Base-by-base conservation (phyloP, 53 echinoderm and acorn worm species). In the Henricia sp. region DNA sequence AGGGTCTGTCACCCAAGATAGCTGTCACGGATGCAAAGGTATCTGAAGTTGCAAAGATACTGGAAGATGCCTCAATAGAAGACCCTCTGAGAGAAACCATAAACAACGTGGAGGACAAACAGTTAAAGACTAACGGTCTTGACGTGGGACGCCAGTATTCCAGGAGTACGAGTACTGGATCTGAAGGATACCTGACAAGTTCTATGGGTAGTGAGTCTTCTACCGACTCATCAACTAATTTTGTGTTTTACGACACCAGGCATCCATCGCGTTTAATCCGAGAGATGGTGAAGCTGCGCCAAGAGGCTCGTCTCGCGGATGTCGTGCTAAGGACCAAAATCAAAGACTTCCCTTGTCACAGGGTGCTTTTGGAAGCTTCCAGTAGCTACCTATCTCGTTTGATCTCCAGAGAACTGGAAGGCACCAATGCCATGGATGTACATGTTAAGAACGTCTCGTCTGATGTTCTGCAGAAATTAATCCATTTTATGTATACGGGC, bases 301-400 rank as follows among this genome's bases (percentile, higher is more conserved):
- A 91, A 48, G 93, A 93, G 13, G 88, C 85, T 13, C 85, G 89
- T 33, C 82, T 96, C 37, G 82, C 91, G 24, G 96, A 96, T 36
- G 93, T 91, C 4, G 93, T 96, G 36, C 85, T 96, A 0, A 85
- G 94, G 10, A 93, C 93, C 2, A 89, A 88, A 35, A 91, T 90
- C 25, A 89, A 87, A 37, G 91, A 89, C 71, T 92, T 94, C 43
- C 91, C 93, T 0, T 96, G 96, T 71, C 96, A 96, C 60, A 86
- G 96, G 69, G 62, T 96, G n/a, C 62, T 96, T 6, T 75, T 96
- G 0, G 93, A 93, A 52, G 89, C 89, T 13, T 89, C 89, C 32
- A 96, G 96, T 84, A 29, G 87, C 3, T 85, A 82, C 63, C 92
- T 87, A 32, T 87, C 75, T 40, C 89, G 67, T 36, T 88, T 86